Percentiles rank a stretch among this genome's conserved stretches.
Conservation (phyloP, 2,113 vertebrate genomes). For the Brevimyrus niger region DNA sequence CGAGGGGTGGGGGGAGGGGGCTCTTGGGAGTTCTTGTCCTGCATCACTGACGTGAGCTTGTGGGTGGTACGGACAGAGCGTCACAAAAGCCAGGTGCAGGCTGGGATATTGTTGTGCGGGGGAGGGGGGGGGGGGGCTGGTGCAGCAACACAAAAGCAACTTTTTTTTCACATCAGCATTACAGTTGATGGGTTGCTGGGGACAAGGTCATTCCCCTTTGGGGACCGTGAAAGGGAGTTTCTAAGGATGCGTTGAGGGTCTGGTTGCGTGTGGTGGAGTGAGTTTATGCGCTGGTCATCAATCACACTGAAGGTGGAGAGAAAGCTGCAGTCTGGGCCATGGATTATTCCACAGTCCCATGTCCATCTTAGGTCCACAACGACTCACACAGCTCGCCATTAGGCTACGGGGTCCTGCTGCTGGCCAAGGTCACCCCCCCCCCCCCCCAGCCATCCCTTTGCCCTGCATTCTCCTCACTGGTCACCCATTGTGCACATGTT, state of each 20-base stretch:
- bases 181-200: slow-evolving; percentile 23
- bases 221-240: slow-evolving; percentile 37
- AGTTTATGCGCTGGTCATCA: slow-evolving; percentile 47
- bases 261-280: neutral
- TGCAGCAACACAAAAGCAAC: slow-evolving; percentile 27
- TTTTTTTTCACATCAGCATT: slow-evolving; percentile 25
- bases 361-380: slow-evolving; percentile 17
- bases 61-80: neutral
- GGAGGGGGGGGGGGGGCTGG: slow-evolving; percentile 13
- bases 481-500: slow-evolving; percentile 62
- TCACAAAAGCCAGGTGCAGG: slow-evolving; percentile 37
- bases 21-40: neutral
- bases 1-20: neutral
- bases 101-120: slow-evolving; percentile 32
- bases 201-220: slow-evolving; percentile 45
- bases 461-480: slow-evolving; percentile 51
- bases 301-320: slow-evolving; percentile 60
- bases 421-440: slow-evolving; percentile 47
- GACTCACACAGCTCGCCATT: neutral
- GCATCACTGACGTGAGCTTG: slow-evolving; percentile 8
- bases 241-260: slow-evolving; percentile 15
- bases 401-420: slow-evolving; percentile 10
- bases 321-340: slow-evolving; percentile 57
- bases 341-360: slow-evolving; percentile 53
- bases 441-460: slow-evolving; percentile 18